Percentiles rank a stretch among this genome's conserved stretches.
phyloP scores from a whole-genome alignment of 2,888 invertebrate genomes.

The Conchocele bisecta region DNA sequence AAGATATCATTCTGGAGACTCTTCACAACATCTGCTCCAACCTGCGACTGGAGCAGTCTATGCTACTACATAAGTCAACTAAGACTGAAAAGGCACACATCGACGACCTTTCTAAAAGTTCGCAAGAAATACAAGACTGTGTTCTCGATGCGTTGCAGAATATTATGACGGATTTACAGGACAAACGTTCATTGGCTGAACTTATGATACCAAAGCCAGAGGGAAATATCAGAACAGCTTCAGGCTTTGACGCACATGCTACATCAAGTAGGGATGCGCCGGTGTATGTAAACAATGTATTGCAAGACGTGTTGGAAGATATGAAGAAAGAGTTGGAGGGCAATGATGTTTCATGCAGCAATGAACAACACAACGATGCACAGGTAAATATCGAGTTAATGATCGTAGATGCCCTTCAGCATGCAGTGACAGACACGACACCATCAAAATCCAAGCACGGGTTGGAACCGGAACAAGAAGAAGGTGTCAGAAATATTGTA shows the following conservation, averaged over 20 bases:
- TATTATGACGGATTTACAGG: constrained; percentile 60
- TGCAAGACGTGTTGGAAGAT: constrained; percentile 42
- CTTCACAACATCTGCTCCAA: constrained; percentile 63
- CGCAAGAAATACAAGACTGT: constrained; percentile 59
- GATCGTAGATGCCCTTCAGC: constrained; percentile 35
- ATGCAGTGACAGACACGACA: constrained; percentile 17
- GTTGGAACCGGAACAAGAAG: constrained; percentile 27
- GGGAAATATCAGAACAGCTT: constrained; percentile 5
- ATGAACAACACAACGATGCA: not conserved
- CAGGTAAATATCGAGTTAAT: constrained; percentile 23
- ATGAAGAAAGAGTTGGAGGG: constrained; percentile 13
- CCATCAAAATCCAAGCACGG: not conserved
- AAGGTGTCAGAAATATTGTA: constrained; percentile 42
- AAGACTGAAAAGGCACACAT: not conserved
- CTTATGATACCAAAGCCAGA: constrained; percentile 20
- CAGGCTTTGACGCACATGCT: not conserved
- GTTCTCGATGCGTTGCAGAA: constrained; percentile 58
- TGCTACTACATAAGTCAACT: constrained; percentile 1
- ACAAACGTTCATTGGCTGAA: constrained; percentile 43
- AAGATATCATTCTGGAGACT: constrained; percentile 61
- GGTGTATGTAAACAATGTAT: constrained; percentile 44
- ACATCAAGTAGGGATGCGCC: constrained; percentile 29
- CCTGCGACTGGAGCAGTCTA: constrained; percentile 57
- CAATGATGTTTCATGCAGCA: too few species aligned
- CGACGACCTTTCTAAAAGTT: not conserved